phyloP scores from a whole-genome alignment of 2,888 invertebrate species.

The Elegia similella region DNA sequence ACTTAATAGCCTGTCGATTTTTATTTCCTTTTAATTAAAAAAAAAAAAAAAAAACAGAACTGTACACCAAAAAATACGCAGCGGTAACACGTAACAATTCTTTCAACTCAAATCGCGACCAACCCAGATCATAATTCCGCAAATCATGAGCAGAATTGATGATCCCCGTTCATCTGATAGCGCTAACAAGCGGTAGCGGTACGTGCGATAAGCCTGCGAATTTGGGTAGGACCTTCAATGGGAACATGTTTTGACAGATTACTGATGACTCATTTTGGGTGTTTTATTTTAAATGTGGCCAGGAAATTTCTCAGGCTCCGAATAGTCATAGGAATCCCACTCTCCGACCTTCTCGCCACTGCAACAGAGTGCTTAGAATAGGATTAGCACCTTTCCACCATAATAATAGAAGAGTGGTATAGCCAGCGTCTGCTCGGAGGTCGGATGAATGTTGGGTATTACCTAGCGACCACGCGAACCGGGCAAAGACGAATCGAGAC shows the following conservation, averaged over 20 bases:
- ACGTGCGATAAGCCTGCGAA: conserved; percentile 50
- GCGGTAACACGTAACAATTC: background rate
- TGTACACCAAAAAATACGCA: background rate
- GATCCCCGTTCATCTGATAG: conserved; percentile 60
- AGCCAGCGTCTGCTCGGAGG: too few species aligned
- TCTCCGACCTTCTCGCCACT: too few species aligned
- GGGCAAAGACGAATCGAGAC: too few species aligned
- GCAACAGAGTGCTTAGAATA: too few species aligned
- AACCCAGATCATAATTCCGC: conserved; percentile 12
- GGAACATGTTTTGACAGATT: conserved; percentile 40
- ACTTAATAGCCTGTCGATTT: too few species aligned
- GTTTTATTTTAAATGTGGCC: too few species aligned
- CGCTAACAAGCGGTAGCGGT: conserved; percentile 68
- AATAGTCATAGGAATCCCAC: too few species aligned
- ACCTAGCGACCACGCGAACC: too few species aligned
- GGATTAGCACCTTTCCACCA: too few species aligned
- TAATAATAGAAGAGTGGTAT: too few species aligned
- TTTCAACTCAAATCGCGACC: conserved; percentile 2
- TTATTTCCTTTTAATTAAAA: background rate
- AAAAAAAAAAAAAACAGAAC: background rate
- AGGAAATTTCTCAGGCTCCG: too few species aligned
- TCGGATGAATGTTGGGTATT: too few species aligned
- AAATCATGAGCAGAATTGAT: conserved; percentile 62
- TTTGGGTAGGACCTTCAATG: conserved; percentile 27
- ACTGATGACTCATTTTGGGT: conserved; percentile 8